A percentile compares a stretch with the other conserved stretches of the same genome.
phyloP scores from a whole-genome alignment of 1,140 invertebrate species.

The Aphelenchoides besseyi region DNA sequence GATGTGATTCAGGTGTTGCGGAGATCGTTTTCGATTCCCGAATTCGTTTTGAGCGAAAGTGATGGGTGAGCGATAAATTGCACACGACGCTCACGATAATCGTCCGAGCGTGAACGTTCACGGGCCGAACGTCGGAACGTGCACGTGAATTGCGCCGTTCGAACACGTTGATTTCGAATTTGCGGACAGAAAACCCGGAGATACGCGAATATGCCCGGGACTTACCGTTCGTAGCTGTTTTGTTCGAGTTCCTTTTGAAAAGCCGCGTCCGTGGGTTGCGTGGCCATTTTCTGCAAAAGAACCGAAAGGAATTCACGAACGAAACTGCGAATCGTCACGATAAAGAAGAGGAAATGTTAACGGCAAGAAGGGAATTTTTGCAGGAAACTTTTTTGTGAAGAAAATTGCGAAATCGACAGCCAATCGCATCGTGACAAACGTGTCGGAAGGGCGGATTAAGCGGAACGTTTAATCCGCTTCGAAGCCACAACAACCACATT shows the following conservation, averaged over 20 bases:
- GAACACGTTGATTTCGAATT: too few relatives aligned
- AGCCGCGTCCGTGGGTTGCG: constrained; percentile 29
- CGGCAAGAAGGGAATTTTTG: background rate
- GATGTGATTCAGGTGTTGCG: too few relatives aligned
- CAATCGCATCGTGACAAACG: background rate
- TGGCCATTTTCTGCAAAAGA: constrained; percentile 32
- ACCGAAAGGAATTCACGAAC: constrained; percentile 8
- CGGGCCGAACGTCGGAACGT: too few relatives aligned
- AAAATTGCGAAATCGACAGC: background rate
- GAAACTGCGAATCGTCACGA: too few relatives aligned
- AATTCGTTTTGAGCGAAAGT: too few relatives aligned
- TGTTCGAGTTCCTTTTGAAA: constrained; percentile 37
- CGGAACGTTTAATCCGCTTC: background rate
- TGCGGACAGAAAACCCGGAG: too few relatives aligned
- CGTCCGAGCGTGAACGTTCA: too few relatives aligned
- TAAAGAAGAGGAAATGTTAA: background rate
- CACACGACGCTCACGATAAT: too few relatives aligned
- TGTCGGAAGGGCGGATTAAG: background rate
- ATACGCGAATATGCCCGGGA: too few relatives aligned
- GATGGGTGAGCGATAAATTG: too few relatives aligned
- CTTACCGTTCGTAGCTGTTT: constrained; percentile 28
- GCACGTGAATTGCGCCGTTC: too few relatives aligned
- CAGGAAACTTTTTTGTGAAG: background rate
- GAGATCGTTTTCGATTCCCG: too few relatives aligned
- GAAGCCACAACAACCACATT: background rate